These are phyloP conservation scores for Bursaphelenchus okinawaensis DNA, from an alignment of 2,888 invertebrate species.

Conservation along the genomic window DNA sequence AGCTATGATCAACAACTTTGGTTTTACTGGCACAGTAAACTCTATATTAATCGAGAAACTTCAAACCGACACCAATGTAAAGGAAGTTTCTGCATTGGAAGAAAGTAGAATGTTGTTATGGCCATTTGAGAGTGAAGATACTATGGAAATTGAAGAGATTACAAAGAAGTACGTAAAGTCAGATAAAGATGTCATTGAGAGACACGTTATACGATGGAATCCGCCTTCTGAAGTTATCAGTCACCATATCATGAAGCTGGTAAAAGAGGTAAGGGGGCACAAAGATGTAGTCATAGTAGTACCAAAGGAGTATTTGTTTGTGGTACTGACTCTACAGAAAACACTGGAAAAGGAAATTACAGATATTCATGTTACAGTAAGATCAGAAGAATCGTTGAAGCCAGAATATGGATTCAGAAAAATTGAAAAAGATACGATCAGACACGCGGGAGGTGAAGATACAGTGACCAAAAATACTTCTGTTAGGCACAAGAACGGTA, in stretches of 20 bases:
- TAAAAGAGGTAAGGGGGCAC: background rate
- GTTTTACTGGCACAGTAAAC: conserved; percentile 49
- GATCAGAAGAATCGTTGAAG: background rate
- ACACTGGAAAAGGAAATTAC: background rate
- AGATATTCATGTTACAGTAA: background rate
- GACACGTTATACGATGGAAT: background rate
- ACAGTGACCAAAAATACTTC: too few species aligned
- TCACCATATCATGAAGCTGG: background rate
- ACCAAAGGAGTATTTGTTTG: background rate
- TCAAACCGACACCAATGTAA: background rate
- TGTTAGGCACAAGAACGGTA: too few species aligned
- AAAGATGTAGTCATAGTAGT: background rate
- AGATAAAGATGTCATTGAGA: background rate
- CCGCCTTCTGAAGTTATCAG: background rate
- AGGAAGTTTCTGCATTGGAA: background rate
- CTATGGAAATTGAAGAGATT: background rate
- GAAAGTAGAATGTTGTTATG: background rate
- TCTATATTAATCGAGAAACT: conserved; percentile 13
- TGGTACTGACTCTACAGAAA: background rate
- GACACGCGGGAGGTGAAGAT: background rate
- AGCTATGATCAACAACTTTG: conserved; percentile 46
- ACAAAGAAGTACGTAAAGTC: background rate
- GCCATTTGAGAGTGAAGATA: background rate
- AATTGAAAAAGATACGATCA: background rate
- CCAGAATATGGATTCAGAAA: too few species aligned